phyloP scores from a whole-genome alignment of 2,888 invertebrate genomes.

The Hesperia comma region DNA sequence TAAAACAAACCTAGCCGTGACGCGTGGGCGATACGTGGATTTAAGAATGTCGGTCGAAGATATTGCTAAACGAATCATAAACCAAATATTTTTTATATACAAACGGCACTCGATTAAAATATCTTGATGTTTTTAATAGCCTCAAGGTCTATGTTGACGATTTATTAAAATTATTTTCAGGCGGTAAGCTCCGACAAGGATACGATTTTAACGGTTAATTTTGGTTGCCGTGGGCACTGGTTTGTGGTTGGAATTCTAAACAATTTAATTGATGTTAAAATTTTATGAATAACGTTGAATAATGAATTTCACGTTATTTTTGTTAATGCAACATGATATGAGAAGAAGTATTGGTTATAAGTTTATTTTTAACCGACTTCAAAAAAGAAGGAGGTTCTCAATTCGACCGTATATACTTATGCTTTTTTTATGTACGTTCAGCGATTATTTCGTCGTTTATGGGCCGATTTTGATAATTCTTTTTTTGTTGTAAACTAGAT shows the following conservation, averaged over 20 bases:
- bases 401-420: no score
- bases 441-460: no score
- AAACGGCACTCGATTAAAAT: constrained; percentile 42
- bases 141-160: constrained; percentile 6
- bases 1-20: constrained; percentile 31
- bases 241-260: constrained; percentile 44
- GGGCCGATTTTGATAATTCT: no score
- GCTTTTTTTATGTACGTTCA: no score
- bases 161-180: constrained; percentile 62
- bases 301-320: constrained; percentile 2
- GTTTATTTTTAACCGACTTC: no score
- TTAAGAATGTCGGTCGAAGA: constrained; percentile 41
- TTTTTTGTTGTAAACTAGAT: no score
- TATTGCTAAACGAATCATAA: constrained; percentile 53
- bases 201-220: constrained; percentile 53
- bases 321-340: background rate
- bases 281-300: background rate
- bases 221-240: constrained; percentile 47
- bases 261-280: constrained; percentile 5
- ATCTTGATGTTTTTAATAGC: constrained; percentile 7
- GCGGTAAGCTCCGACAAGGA: constrained; percentile 40
- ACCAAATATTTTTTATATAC: constrained; percentile 40
- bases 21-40: constrained; percentile 22
- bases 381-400: no score
- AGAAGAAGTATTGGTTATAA: constrained; percentile 1